Conservation (phyloP, 2,888 invertebrate species). For the Pristionchus arcanus region DNA sequence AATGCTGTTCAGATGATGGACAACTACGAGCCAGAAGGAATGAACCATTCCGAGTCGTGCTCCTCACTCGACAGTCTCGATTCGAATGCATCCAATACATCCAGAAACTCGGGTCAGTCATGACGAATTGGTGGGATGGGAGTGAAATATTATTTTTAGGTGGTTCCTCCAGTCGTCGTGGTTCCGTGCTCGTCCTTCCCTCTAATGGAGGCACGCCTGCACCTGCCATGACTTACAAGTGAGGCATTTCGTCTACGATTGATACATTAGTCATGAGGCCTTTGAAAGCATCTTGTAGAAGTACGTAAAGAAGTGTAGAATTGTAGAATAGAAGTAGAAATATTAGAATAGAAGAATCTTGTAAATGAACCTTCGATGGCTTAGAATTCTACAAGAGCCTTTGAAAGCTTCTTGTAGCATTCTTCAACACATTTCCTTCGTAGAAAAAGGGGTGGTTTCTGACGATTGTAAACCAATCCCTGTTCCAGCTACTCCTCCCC, state of each 20-base stretch:
- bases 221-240: constrained; percentile 60
- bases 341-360: no score
- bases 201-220: neutral
- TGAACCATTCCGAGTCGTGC: constrained; percentile 65
- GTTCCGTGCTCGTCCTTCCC: neutral
- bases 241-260: constrained; percentile 1
- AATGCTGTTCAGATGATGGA: constrained; percentile 24
- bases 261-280: no score
- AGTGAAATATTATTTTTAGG: neutral
- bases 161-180: neutral
- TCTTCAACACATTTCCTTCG: no score
- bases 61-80: constrained; percentile 59
- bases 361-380: no score
- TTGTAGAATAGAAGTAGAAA: no score
- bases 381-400: no score
- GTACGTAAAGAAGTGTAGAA: neutral
- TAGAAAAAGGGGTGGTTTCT: no score
- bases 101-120: constrained; percentile 11
- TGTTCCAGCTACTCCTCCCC: constrained; percentile 67
- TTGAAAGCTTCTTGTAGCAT: no score
- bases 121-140: neutral
- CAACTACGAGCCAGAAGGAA: neutral
- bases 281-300: neutral
- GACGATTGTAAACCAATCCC: neutral
- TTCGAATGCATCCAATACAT: constrained; percentile 10